Conservation (phyloP, 2,888 invertebrate genomes). For the Geotrupes spiniger region DNA sequence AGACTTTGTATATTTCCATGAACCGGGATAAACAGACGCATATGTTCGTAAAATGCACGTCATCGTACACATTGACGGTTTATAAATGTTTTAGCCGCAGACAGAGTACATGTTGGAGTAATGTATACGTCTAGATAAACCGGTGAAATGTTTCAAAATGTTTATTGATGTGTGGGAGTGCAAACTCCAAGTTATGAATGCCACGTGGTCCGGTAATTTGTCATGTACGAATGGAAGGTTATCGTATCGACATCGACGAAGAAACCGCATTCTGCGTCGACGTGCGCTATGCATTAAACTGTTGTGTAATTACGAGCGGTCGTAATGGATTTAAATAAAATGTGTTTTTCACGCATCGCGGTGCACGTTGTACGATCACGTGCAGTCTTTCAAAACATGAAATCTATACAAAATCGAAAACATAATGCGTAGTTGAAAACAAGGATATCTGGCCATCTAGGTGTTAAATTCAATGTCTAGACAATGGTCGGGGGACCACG, state of each 20-base stretch:
- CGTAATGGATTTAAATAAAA: no score
- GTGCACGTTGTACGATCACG: no score
- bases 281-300: no score
- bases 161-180: conserved; percentile 27
- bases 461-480: not conserved
- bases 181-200: conserved; percentile 22
- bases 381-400: no score
- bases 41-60: conserved; percentile 28
- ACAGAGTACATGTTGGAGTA: conserved; percentile 25
- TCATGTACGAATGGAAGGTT: conserved; percentile 15
- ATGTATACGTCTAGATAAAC: conserved; percentile 28
- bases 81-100: conserved; percentile 27
- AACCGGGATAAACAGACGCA: conserved; percentile 29
- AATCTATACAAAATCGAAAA: no score
- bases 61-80: conserved; percentile 26
- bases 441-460: not conserved
- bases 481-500: not conserved
- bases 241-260: not conserved
- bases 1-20: conserved; percentile 22
- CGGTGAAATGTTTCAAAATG: conserved; percentile 31
- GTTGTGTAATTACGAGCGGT: no score
- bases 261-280: no score
- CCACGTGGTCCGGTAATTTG: conserved; percentile 19
- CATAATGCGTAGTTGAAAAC: not conserved
- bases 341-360: no score